These are phyloP conservation scores for Sarcophaga subvicina DNA, from an alignment of 2,888 invertebrate species.

Conservation along the genomic window DNA sequence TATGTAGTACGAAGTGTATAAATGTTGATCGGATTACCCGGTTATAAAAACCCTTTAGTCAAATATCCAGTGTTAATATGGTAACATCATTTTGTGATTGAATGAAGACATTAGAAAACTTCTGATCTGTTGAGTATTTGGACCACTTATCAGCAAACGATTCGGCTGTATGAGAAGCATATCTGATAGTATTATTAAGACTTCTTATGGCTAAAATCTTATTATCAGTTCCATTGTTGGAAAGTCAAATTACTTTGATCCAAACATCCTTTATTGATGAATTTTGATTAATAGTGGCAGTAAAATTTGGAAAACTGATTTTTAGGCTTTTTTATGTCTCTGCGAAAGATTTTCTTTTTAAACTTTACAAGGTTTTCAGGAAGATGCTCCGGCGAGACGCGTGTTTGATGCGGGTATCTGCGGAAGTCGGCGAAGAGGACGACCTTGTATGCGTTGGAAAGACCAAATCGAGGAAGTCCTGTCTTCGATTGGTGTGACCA, in stretches of 20 bases:
- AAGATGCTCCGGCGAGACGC: too few relatives aligned
- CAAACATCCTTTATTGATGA: neutral
- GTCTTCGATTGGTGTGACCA: too few relatives aligned
- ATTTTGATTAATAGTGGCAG: neutral
- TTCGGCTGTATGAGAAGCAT: neutral
- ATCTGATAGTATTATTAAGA: too few relatives aligned
- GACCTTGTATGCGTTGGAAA: too few relatives aligned
- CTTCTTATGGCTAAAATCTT: neutral
- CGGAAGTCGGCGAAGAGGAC: too few relatives aligned
- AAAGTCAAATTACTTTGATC: neutral
- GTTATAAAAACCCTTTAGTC: neutral
- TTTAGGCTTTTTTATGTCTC: too few relatives aligned
- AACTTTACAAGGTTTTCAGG: too few relatives aligned
- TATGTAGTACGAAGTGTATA: neutral
- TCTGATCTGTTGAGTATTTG: neutral
- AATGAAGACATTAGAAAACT: neutral
- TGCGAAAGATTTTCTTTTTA: too few relatives aligned
- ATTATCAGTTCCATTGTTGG: neutral
- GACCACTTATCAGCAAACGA: neutral
- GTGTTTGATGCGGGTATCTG: too few relatives aligned
- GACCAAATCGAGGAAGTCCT: too few relatives aligned
- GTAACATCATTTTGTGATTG: neutral
- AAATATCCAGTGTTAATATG: neutral
- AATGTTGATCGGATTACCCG: neutral
- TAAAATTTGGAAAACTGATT: too few relatives aligned